These are phyloP conservation scores for Myocastor coypus DNA, from an alignment of 2,113 vertebrate genomes.

Conservation along the genomic window DNA sequence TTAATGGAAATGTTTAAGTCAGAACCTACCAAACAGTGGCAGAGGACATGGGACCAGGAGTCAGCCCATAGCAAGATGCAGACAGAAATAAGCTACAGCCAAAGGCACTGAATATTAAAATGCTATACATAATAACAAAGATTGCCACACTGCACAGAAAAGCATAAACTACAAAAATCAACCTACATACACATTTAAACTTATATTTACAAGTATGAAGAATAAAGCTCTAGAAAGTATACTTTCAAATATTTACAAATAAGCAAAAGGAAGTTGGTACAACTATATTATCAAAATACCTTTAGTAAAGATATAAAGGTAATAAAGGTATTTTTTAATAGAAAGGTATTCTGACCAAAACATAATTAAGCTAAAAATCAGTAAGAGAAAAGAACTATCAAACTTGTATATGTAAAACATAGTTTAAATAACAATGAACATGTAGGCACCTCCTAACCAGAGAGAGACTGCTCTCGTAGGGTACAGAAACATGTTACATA, in stretches of 20 bases:
- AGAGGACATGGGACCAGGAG: background rate
- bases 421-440: background rate
- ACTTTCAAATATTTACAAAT: background rate
- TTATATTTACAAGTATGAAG: background rate
- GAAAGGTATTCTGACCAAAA: background rate
- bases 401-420: background rate
- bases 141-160: no score
- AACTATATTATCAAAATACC: background rate
- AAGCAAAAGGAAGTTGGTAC: background rate
- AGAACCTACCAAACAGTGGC: background rate
- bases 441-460: background rate
- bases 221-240: background rate
- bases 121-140: background rate
- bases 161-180: background rate
- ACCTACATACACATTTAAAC: background rate
- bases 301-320: background rate
- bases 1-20: background rate
- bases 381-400: background rate
- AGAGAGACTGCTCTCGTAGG: background rate
- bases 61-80: background rate
- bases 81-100: fast-evolving
- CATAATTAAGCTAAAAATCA: background rate
- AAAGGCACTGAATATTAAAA: background rate
- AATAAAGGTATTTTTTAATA: no score
- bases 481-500: fast-evolving